Conservation (phyloP, 2,888 invertebrate genomes). For the Eledone cirrhosa region DNA sequence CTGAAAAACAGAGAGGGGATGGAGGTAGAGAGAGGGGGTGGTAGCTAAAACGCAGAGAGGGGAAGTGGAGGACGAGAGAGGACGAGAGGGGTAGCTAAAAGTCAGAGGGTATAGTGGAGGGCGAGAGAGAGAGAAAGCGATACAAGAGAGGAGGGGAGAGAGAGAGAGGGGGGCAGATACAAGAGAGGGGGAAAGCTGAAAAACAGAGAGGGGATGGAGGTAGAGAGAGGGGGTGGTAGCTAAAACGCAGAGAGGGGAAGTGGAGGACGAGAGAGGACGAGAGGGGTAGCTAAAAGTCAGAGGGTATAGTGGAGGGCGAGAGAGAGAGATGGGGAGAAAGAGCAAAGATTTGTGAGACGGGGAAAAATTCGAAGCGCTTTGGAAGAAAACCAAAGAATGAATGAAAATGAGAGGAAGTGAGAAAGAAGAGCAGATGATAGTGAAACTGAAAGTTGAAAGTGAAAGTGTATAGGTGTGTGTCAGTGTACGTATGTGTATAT, state of each 20-base stretch:
- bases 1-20: neutral
- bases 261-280: neutral
- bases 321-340: too few relatives aligned
- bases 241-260: neutral
- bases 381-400: too few relatives aligned
- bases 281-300: too few relatives aligned
- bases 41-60: neutral
- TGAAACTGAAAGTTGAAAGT: neutral
- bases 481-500: neutral
- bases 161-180: neutral
- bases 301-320: too few relatives aligned
- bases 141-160: too few relatives aligned
- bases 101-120: neutral
- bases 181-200: too few relatives aligned
- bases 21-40: neutral
- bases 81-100: neutral
- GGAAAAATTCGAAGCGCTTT: too few relatives aligned
- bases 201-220: too few relatives aligned
- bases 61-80: neutral
- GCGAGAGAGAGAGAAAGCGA: neutral
- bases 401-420: too few relatives aligned
- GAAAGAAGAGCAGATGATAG: neutral
- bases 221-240: too few relatives aligned
- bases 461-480: neutral
- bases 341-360: too few relatives aligned